Evolutionary conservation across 2,888 invertebrate genomes (phyloP).

Genomic region (Drosophila barbarae): DNA sequence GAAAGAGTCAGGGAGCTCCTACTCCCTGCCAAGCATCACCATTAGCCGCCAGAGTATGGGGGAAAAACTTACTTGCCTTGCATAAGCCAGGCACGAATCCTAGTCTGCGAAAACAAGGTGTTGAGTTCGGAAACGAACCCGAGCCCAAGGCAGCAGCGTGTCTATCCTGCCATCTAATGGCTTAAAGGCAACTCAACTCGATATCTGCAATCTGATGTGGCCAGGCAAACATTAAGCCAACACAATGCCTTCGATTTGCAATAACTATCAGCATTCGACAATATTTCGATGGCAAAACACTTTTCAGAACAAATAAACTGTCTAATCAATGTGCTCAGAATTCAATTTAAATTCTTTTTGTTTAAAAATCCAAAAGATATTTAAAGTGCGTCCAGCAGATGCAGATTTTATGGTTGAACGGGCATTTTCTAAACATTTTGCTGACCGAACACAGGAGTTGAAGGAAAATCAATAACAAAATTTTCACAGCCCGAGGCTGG

Average conservation of each 20-base stretch:
- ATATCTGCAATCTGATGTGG: slow-evolving; percentile 28
- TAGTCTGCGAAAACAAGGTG: slow-evolving; percentile 45
- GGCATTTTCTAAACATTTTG: background rate
- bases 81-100: slow-evolving; percentile 9
- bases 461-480: slow-evolving; percentile 26
- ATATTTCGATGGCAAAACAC: slow-evolving; percentile 20
- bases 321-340: slow-evolving; percentile 3
- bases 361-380: background rate
- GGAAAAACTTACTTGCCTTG: slow-evolving; percentile 17
- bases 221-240: slow-evolving; percentile 18
- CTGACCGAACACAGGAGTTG: background rate
- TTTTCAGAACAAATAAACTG: slow-evolving; percentile 24
- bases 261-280: slow-evolving; percentile 28
- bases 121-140: slow-evolving; percentile 47
- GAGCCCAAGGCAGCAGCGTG: slow-evolving; percentile 17
- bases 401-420: slow-evolving; percentile 1
- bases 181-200: slow-evolving; percentile 20
- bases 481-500: slow-evolving; percentile 19
- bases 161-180: slow-evolving; percentile 21
- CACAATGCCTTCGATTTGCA: slow-evolving; percentile 25
- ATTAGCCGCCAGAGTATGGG: background rate
- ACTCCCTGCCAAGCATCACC: background rate
- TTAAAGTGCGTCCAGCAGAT: slow-evolving; percentile 3
- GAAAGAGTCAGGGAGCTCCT: background rate
- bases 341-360: background rate